A percentile compares a stretch with the other conserved stretches of the same genome.
Conservation (phyloP, 2,888 invertebrate genomes). For the Arge pagana region DNA sequence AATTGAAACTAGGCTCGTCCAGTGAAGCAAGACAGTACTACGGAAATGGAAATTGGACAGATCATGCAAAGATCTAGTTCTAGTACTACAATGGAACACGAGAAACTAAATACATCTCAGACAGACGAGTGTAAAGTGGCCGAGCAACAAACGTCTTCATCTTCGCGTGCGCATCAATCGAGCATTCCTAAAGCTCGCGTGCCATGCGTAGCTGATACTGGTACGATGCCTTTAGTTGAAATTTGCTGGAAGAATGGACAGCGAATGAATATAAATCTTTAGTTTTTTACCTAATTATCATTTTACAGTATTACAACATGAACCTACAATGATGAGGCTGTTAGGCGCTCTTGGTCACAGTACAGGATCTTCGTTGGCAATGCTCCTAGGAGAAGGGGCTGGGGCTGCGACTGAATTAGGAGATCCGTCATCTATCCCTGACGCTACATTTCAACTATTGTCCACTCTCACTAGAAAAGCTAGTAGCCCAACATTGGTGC, state of each 20-base stretch:
- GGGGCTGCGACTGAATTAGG: conserved; percentile 53
- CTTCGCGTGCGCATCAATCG: conserved; percentile 36
- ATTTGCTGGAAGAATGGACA: background rate
- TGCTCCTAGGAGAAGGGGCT: conserved; percentile 65
- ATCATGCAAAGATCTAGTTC: conserved; percentile 32
- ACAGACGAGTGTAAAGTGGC: conserved; percentile 85
- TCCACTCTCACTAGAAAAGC: conserved; percentile 77
- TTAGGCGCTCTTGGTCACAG: conserved; percentile 81
- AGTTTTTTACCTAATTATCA: too few relatives aligned
- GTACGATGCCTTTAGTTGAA: conserved; percentile 50
- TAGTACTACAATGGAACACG: conserved; percentile 37
- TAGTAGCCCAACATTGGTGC: conserved; percentile 74
- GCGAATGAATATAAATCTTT: conserved; percentile 6
- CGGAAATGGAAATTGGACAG: conserved; percentile 49
- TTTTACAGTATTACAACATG: conserved; percentile 70
- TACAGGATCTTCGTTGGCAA: conserved; percentile 71
- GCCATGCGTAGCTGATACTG: conserved; percentile 77
- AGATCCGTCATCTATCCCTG: conserved; percentile 80
- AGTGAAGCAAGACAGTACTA: conserved; percentile 36
- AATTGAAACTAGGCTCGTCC: conserved; percentile 34
- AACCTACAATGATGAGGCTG: conserved; percentile 81
- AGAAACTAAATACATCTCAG: conserved; percentile 62
- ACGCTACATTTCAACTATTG: conserved; percentile 85
- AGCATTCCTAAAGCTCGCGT: conserved; percentile 50
- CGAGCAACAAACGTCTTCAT: conserved; percentile 60